Conservation (phyloP, 2,797 vertebrate species). For the Yasuhikotakia modesta region DNA sequence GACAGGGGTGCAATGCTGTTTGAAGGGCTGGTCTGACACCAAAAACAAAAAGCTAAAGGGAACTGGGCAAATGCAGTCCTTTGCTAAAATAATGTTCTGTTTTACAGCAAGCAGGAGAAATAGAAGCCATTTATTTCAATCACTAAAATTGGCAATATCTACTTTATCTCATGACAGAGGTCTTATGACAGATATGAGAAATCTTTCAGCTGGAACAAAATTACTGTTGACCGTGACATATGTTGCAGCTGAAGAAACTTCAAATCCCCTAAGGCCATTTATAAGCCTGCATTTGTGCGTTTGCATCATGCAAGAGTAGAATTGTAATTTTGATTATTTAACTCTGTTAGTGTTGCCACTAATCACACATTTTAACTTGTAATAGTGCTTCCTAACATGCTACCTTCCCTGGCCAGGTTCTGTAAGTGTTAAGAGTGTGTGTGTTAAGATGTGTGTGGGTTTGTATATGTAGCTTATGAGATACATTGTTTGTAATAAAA, state of each 20-base stretch:
- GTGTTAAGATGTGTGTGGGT: background rate
- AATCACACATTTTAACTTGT: conserved; percentile 24
- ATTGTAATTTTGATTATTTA: conserved; percentile 1
- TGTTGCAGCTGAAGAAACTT: background rate
- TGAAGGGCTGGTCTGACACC: background rate
- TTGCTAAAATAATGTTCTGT: background rate
- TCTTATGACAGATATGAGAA: background rate
- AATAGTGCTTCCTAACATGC: conserved; percentile 20
- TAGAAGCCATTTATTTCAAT: background rate
- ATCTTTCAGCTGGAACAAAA: conserved; percentile 10
- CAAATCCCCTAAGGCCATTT: conserved; percentile 6
- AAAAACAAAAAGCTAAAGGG: background rate
- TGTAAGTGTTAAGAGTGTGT: conserved; percentile 15
- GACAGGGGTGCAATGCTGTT: background rate
- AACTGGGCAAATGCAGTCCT: background rate
- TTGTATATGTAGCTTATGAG: too few species aligned
- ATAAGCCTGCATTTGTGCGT: conserved; percentile 1
- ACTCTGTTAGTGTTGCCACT: conserved; percentile 4
- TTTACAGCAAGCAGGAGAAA: background rate
- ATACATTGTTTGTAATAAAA: too few species aligned
- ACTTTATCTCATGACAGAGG: background rate
- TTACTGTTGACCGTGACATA: conserved; percentile 17
- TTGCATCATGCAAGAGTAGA: conserved; percentile 17
- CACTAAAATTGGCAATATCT: conserved; percentile 11
- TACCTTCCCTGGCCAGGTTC: background rate